Evolutionary conservation across 1,140 invertebrate species (phyloP).

Genomic region (Drosophila persimilis): DNA sequence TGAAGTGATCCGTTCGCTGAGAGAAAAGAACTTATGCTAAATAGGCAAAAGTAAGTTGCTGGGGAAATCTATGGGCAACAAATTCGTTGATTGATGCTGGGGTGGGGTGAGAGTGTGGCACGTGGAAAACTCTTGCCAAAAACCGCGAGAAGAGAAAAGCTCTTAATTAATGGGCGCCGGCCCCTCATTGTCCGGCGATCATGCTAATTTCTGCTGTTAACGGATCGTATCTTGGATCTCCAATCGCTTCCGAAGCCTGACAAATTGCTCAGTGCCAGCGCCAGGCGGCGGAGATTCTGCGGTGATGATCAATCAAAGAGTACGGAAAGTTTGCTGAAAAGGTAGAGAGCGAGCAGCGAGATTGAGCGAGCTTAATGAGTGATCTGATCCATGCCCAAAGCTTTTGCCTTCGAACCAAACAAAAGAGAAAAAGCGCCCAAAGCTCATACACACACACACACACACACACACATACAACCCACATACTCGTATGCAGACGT

Average conservation of each 20-base stretch:
- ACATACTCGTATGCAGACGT: too few relatives aligned
- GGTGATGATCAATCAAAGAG: conserved; percentile 1
- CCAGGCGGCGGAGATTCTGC: too few relatives aligned
- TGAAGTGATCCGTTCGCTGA: conserved; percentile 23
- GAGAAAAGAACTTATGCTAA: conserved; percentile 30
- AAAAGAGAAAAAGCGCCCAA: too few relatives aligned
- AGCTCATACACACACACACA: too few relatives aligned
- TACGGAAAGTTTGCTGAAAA: too few relatives aligned
- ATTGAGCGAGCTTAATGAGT: too few relatives aligned
- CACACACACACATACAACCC: too few relatives aligned
- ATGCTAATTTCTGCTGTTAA: conserved; percentile 14
- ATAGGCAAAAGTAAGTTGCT: conserved; percentile 6
- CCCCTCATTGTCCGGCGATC: background rate
- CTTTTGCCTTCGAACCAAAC: too few relatives aligned
- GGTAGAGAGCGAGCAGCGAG: too few relatives aligned
- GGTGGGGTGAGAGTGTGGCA: background rate
- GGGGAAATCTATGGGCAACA: conserved; percentile 21
- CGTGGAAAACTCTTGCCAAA: conserved; percentile 38
- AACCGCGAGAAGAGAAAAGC: conserved; percentile 15
- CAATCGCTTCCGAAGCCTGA: conserved; percentile 27
- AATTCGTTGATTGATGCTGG: conserved; percentile 26
- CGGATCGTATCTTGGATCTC: conserved; percentile 8
- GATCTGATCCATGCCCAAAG: too few relatives aligned
- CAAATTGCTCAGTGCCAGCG: conserved; percentile 23
- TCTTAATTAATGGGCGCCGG: conserved; percentile 34